Percentiles rank a stretch among this genome's conserved stretches.
Conservation (phyloP, 2,797 vertebrate species). For the Alca torda region DNA sequence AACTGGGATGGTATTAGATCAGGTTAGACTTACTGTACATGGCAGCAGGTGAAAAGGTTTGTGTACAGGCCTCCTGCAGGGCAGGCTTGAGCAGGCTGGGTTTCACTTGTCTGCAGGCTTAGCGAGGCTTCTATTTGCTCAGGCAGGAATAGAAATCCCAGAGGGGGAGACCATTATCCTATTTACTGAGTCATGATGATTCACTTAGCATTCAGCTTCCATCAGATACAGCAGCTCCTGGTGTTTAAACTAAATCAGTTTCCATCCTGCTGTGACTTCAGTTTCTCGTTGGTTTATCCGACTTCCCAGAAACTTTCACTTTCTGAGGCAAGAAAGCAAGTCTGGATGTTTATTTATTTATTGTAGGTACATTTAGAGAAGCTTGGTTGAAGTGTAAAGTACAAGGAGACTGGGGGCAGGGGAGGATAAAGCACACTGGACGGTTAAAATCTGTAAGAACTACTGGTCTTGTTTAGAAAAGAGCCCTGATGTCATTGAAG, state of each 20-base stretch:
- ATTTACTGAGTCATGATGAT: slow-evolving; percentile 54
- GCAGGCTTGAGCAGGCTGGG: not conserved
- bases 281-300: not conserved
- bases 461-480: not conserved
- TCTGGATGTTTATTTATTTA: not conserved
- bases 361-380: not conserved
- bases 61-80: not conserved
- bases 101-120: not conserved
- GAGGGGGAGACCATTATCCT: slow-evolving; percentile 47
- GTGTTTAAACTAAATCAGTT: slow-evolving; percentile 28
- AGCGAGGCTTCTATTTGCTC: slow-evolving; percentile 4
- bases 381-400: not conserved
- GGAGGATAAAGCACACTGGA: not conserved
- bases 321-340: not conserved
- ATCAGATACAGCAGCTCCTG: slow-evolving; percentile 3
- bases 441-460: not conserved
- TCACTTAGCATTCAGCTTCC: slow-evolving; percentile 49
- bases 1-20: not conserved
- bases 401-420: not conserved
- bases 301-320: not conserved
- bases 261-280: slow-evolving; percentile 17
- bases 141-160: slow-evolving; percentile 30
- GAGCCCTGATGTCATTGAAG: not conserved
- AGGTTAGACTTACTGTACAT: not conserved
- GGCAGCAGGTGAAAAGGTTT: not conserved